These are phyloP conservation scores for Eristalinus sepulchralis DNA, from an alignment of 2,888 invertebrate genomes.

Conservation along the genomic window DNA sequence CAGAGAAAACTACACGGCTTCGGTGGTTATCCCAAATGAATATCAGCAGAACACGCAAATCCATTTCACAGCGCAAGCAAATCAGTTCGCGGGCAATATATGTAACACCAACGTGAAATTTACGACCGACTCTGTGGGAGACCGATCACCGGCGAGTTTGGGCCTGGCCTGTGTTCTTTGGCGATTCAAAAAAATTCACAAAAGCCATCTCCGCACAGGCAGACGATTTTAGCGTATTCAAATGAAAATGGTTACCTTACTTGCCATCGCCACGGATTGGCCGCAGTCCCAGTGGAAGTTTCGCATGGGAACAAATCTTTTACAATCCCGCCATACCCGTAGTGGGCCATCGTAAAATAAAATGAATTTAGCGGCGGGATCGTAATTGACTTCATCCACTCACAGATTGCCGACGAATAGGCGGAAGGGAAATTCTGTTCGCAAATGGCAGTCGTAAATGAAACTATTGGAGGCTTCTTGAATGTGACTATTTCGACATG, in stretches of 20 bases:
- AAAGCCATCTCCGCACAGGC: background rate
- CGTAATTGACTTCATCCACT: background rate
- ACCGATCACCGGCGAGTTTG: background rate
- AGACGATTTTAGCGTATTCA: background rate
- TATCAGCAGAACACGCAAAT: background rate
- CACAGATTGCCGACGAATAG: background rate
- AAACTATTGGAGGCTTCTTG: no score
- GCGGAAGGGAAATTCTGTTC: background rate
- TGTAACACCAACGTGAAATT: constrained; percentile 3
- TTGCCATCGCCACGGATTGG: background rate
- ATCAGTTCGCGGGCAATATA: background rate
- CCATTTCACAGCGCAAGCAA: background rate
- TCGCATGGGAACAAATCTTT: background rate
- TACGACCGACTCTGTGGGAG: constrained; percentile 15
- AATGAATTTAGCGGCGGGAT: background rate
- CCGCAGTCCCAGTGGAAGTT: background rate
- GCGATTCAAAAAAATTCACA: background rate
- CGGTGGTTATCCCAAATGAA: background rate
- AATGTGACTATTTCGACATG: no score
- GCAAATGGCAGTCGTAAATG: background rate
- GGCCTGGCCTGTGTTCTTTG: background rate
- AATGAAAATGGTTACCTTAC: background rate
- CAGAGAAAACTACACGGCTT: background rate
- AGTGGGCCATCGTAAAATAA: background rate
- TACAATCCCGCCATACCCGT: background rate